These are phyloP conservation scores for Haliaeetus leucogaster DNA, from an alignment of 2,113 vertebrate genomes.

Conservation along the genomic window DNA sequence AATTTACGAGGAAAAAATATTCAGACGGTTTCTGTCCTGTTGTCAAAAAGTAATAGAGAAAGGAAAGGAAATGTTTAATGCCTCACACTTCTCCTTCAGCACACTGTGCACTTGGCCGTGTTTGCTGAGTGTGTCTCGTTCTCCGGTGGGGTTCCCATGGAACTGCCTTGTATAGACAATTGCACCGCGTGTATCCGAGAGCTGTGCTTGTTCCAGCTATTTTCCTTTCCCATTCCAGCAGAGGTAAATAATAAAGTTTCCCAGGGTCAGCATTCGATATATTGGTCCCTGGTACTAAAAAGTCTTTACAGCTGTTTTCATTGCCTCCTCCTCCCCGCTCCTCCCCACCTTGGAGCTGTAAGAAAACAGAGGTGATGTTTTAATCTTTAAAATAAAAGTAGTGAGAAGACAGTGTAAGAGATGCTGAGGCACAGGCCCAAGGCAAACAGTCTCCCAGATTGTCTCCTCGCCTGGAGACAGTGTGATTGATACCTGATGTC, in stretches of 20 bases:
- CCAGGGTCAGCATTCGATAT: background rate
- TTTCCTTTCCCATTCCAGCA: background rate
- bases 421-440: background rate
- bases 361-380: background rate
- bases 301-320: background rate
- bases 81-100: background rate
- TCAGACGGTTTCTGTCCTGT: background rate
- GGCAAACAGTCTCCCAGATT: background rate
- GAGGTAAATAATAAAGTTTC: conserved; percentile 1
- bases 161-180: background rate
- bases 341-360: background rate
- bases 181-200: rapidly evolving
- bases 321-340: background rate
- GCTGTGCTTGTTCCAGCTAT: background rate
- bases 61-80: background rate
- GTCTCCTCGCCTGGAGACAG: background rate
- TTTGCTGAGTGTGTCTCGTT: background rate
- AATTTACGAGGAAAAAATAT: background rate
- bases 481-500: background rate
- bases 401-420: background rate
- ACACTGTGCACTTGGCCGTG: rapidly evolving
- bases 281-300: background rate
- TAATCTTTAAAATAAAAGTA: background rate
- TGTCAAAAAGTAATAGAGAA: background rate
- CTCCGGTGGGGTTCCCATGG: background rate